Percentiles rank a stretch among this genome's conserved stretches.
Conservation (phyloP, 2,888 invertebrate genomes). For the Dryadula phaetusa region DNA sequence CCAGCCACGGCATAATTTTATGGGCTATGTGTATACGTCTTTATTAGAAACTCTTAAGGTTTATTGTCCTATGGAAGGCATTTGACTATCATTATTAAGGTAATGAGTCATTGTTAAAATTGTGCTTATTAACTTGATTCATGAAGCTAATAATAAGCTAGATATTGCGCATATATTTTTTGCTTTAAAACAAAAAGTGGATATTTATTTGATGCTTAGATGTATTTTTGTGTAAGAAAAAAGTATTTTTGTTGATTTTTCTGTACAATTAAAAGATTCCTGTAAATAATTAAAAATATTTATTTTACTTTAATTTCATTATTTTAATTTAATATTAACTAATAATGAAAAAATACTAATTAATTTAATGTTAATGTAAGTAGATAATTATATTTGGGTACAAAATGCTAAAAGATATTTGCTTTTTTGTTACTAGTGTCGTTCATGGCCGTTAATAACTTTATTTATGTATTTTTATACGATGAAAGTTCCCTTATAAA, state of each 20-base stretch:
- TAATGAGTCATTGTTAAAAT: slow-evolving; percentile 75
- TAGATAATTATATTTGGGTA: neutral
- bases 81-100: slow-evolving; percentile 64
- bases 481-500: slow-evolving; percentile 41
- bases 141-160: slow-evolving; percentile 43
- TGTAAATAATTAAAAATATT: neutral
- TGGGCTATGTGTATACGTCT: neutral
- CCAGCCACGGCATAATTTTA: slow-evolving; percentile 32
- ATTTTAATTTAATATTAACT: too few species aligned
- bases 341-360: too few species aligned
- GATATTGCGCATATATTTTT: slow-evolving; percentile 22
- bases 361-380: too few species aligned
- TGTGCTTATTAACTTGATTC: slow-evolving; percentile 70
- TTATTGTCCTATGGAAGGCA: slow-evolving; percentile 47
- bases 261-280: neutral
- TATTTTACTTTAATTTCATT: neutral
- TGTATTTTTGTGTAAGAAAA: neutral
- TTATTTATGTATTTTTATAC: slow-evolving; percentile 39
- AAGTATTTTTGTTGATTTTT: neutral
- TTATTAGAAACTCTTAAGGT: slow-evolving; percentile 48
- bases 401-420: neutral
- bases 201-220: slow-evolving; percentile 10
- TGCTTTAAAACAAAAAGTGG: slow-evolving; percentile 33
- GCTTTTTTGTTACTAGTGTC: slow-evolving; percentile 1
- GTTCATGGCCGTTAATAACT: slow-evolving; percentile 23